phyloP scores from a whole-genome alignment of 2,797 vertebrate genomes.

The Cephalopachus bancanus region DNA sequence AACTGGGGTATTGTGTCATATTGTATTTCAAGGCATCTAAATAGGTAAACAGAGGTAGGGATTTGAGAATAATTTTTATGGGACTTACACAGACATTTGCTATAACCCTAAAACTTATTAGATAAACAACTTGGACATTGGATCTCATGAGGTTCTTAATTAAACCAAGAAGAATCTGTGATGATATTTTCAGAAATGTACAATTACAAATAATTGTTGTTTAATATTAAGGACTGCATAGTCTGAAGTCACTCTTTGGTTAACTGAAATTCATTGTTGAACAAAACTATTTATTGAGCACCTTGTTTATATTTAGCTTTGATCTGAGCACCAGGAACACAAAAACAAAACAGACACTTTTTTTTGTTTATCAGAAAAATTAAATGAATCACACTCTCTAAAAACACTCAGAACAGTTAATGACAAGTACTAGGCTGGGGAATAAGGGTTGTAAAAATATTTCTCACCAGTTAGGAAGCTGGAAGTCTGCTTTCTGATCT shows the following conservation, averaged over 20 bases:
- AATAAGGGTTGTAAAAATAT: not conserved
- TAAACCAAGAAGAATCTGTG: not conserved
- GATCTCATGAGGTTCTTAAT: not conserved
- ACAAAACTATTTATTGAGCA: not conserved
- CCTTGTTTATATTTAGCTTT: not conserved
- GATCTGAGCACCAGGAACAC: not conserved
- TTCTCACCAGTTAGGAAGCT: not conserved
- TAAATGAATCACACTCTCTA: not conserved
- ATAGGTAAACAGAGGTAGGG: not conserved
- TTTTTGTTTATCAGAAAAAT: not conserved
- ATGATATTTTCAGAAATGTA: not conserved
- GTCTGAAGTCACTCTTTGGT: not conserved
- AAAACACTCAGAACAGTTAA: not conserved
- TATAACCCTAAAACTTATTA: not conserved
- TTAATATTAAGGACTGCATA: not conserved
- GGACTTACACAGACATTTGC: not conserved
- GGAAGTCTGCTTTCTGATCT: not conserved
- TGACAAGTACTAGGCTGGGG: not conserved
- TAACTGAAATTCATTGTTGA: not conserved
- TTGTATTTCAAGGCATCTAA: not conserved
- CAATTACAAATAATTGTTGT: not conserved
- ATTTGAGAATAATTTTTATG: constrained; percentile 13
- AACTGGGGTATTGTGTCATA: not conserved
- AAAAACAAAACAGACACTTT: constrained; percentile 21
- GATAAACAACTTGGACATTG: not conserved